Evolutionary conservation across 2,888 invertebrate genomes (phyloP).

Genomic region (Acanthosepion esculentum): DNA sequence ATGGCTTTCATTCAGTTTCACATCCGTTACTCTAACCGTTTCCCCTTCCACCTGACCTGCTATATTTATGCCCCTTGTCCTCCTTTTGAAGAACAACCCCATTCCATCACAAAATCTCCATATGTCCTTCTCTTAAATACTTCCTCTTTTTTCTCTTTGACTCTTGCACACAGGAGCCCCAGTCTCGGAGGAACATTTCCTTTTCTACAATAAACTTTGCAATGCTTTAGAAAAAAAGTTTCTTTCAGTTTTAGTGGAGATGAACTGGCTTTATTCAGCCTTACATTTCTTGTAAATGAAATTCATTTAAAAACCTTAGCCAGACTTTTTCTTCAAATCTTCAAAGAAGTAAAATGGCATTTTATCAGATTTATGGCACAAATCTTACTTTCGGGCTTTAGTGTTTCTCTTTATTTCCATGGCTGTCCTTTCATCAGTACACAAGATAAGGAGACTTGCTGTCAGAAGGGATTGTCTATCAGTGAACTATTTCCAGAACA

Average conservation of each 20-base stretch:
- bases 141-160: not conserved
- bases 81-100: not conserved
- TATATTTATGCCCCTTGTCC: not conserved
- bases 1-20: not conserved
- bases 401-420: not conserved
- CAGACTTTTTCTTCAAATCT: not conserved
- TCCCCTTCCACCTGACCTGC: not conserved
- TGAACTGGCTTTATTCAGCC: not conserved
- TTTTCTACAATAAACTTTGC: not conserved
- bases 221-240: not conserved
- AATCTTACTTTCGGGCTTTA: not conserved
- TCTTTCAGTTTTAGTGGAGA: not conserved
- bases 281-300: not conserved
- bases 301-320: not conserved
- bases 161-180: not conserved
- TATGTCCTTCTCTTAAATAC: conserved; percentile 20
- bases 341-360: not conserved
- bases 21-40: not conserved
- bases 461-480: too few relatives aligned
- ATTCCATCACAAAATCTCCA: not conserved
- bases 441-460: not conserved
- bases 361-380: conserved; percentile 6
- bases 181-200: not conserved
- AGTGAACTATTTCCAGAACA: too few relatives aligned
- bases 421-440: not conserved